Base-by-base conservation (phyloP, 2,113 vertebrate species). In the Mobula hypostoma region DNA sequence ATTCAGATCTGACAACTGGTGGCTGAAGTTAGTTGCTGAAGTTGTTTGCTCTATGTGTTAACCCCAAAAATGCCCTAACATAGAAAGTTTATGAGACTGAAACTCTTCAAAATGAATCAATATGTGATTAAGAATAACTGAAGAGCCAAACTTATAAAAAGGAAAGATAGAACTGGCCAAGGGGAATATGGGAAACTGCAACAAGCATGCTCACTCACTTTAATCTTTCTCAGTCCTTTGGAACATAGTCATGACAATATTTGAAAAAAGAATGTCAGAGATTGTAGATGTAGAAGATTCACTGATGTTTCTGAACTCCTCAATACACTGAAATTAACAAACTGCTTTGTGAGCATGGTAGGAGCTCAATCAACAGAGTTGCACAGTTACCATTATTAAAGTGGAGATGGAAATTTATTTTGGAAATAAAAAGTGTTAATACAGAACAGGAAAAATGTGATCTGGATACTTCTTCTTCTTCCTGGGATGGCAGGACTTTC, bases 101-200 rank as follows among this genome's bases (percentile, higher is more conserved):
- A 97, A 95, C 95, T 97, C 96, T 97, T 97, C 96, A 96, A 19
- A 96, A 96, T 96, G 95, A 96, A 96, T 96, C 96, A 96, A 96
- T 96, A 94, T 95, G 95, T 96, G 97, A 96, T 96, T 96, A 96
- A 96, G 94, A 91, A 96, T 95, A 95, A 97, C 96, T 96, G 95
- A 96, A 96, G 97, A 95, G 95, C 94, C 95, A 95, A 94, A 96
- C 97, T 96, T 97, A 95, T 97, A 97, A 96, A 96, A 94, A 97
- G 96, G 96, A 97, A 97, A 97, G 96, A 97, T 95, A 96, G 95
- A 96, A 96, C 97, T 96, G 96, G 96, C 96, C 96, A 96, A 96
- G 96, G 96, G 97, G 97, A 97, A 97, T 85, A 82, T 96, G 94
- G 95, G 95, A 96, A 96, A 96, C 94, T 95, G 96, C 96, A 97